Evolutionary conservation across 2,797 vertebrate species (phyloP).

Genomic region (Cercopithecus hamlyni): DNA sequence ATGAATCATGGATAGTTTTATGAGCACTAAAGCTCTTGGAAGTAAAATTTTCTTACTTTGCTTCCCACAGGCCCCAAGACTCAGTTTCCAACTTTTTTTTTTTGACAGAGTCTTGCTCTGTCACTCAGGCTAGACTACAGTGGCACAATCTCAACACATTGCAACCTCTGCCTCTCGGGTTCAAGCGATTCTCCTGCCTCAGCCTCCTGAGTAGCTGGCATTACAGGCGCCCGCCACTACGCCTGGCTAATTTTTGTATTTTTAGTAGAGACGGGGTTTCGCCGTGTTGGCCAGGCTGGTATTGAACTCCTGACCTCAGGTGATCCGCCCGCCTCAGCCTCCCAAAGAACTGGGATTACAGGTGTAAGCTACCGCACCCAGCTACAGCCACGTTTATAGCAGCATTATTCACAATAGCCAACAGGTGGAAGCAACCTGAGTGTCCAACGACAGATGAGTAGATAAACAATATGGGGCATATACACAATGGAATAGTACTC

Average conservation of each 20-base stretch:
- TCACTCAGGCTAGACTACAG: no score
- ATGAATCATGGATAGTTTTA: conserved; percentile 21
- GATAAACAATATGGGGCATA: not conserved
- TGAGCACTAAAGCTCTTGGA: conserved; percentile 21
- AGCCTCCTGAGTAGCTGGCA: not conserved
- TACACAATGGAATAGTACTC: not conserved
- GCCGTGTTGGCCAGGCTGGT: not conserved
- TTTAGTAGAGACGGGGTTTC: not conserved
- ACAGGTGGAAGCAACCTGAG: not conserved
- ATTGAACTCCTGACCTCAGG: not conserved
- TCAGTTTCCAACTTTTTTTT: not conserved
- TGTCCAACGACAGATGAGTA: not conserved
- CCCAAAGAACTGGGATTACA: not conserved
- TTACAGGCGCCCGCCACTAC: not conserved
- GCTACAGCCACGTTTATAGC: no score
- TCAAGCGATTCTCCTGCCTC: not conserved
- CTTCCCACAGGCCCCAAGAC: not conserved
- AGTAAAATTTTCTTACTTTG: not conserved
- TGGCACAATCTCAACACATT: no score
- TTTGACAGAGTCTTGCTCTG: no score
- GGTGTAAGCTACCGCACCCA: fast-evolving
- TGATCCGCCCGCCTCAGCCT: fast-evolving
- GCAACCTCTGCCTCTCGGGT: not conserved
- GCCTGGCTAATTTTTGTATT: not conserved
- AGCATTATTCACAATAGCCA: not conserved